Evolutionary conservation across 1,140 invertebrate species (phyloP), one percentile per base, ranked within the genome.

Genomic region (Sitobion miscanthi): DNA sequence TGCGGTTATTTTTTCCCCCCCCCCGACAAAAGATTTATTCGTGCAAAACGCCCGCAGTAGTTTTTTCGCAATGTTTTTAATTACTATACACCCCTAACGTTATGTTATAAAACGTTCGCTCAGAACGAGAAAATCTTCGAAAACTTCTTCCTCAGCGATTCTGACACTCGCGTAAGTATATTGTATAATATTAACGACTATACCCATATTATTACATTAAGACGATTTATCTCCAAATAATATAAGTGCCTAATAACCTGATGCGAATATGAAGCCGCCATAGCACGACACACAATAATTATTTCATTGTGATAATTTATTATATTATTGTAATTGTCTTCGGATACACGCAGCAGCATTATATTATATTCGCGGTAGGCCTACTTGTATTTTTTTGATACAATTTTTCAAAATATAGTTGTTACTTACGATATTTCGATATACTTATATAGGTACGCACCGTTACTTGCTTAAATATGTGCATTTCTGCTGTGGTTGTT

Each of bases 1-100:
- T n/a, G n/a, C 62, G 62, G 62, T n/a, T 69, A 62, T 38, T 69
- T 69, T 77, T 30, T 77, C n/a, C n/a, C 11, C 11, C 62, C 14
- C 14, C 17, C 14, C 62, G n/a, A 17, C 11, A 77, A 77, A 30
- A n/a, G 62, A 77, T 77, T 77, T 77, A 77, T 77, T 77, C 30
- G 62, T n/a, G n/a, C n/a, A 77, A 77, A 77, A n/a, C n/a, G n/a
- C n/a, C 62, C n/a, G n/a, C 62, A 77, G 62, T 77, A 77, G 62
- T 77, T 77, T 77, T 77, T 77, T 77, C 14, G 14, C n/a, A 17
- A 77, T 77, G 30, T 35, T 77, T 77, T 77, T 77, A 77, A 77
- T 77, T 77, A 77, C 62, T 77, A 77, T n/a, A n/a, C 14, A 30
- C 25, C 14, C 30, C n/a, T n/a, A n/a, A 77, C 62, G 14, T 77